Conservation (phyloP, 2,113 vertebrate species). For the Pimephales promelas region DNA sequence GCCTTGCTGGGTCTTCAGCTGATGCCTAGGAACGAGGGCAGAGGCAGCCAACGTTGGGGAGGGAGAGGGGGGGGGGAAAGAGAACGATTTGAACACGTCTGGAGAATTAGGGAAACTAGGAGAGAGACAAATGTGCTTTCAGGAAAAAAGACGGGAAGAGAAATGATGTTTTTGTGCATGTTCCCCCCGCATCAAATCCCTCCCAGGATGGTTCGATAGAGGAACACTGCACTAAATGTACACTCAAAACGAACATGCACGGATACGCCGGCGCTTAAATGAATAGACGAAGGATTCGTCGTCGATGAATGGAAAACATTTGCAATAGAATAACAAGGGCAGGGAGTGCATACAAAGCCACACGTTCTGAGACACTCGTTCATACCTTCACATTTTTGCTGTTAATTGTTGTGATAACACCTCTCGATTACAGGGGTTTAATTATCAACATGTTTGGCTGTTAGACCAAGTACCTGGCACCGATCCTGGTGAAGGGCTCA, state of each 20-base stretch:
- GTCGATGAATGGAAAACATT: not conserved
- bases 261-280: not conserved
- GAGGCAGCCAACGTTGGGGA: constrained; percentile 61
- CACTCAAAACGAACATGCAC: not conserved
- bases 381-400: constrained; percentile 54
- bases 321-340: not conserved
- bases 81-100: constrained; percentile 34
- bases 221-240: not conserved
- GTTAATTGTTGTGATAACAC: constrained; percentile 69
- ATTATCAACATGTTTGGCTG: constrained; percentile 66
- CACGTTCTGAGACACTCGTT: constrained; percentile 40
- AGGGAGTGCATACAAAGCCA: constrained; percentile 49
- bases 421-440: constrained; percentile 61
- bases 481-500: constrained; percentile 54
- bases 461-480: constrained; percentile 59
- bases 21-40: constrained; percentile 63
- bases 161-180: constrained; percentile 19
- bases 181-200: constrained; percentile 18
- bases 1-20: constrained; percentile 70
- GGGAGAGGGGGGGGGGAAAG: constrained; percentile 27
- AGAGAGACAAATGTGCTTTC: constrained; percentile 55
- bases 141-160: constrained; percentile 45
- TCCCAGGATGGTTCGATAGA: constrained; percentile 23
- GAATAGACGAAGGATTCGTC: not conserved
- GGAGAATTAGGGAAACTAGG: constrained; percentile 54